phyloP scores from a whole-genome alignment of 35 echinoderm and acorn worm species.

The Diadema setosum region DNA sequence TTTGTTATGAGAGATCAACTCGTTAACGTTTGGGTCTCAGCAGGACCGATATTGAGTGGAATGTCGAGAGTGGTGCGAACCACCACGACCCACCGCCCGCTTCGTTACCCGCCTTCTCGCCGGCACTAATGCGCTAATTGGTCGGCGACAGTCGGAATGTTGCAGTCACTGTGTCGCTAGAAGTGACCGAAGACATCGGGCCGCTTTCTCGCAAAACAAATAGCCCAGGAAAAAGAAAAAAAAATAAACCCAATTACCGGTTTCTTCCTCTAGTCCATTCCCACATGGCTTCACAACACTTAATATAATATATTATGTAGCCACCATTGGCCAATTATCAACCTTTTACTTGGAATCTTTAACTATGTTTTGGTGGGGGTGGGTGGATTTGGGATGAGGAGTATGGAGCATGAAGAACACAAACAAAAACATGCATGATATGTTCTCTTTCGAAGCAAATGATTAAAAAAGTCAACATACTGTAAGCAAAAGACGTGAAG shows the following conservation, averaged over 20 bases:
- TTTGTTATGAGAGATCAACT: not conserved
- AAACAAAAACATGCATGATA: no score
- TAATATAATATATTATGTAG: not conserved
- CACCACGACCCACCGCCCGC: not conserved
- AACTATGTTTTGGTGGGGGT: no score
- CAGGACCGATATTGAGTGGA: not conserved
- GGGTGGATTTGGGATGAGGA: no score
- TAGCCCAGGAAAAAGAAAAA: no score
- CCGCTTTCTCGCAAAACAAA: no score
- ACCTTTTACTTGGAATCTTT: no score
- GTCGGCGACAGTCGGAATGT: not conserved
- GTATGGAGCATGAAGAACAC: no score
- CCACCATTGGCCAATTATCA: not conserved
- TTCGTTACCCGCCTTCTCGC: not conserved
- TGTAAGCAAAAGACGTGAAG: no score
- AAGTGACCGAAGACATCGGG: not conserved
- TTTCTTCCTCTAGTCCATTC: not conserved
- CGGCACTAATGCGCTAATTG: not conserved
- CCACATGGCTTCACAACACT: not conserved
- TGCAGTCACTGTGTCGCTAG: not conserved
- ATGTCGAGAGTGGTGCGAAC: not conserved
- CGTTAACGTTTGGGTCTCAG: not conserved
- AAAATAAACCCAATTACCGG: no score
- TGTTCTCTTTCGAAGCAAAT: no score
- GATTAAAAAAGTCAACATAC: no score